Evolutionary conservation across 2,113 vertebrate species (phyloP).

Genomic region (Eleginops maclovinus): DNA sequence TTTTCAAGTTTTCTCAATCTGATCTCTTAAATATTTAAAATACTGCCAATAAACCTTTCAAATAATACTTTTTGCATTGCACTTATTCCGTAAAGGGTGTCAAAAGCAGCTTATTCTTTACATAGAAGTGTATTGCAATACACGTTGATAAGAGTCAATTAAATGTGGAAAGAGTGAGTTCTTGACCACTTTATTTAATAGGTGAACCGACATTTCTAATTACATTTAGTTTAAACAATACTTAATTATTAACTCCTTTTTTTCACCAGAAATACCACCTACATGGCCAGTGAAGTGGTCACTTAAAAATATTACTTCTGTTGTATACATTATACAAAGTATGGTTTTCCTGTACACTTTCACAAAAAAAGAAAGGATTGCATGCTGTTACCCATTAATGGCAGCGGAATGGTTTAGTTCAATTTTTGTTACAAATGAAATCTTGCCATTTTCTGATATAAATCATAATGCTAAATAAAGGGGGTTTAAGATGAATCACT

Average conservation of each 20-base stretch:
- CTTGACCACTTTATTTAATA: too few relatives aligned
- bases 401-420: not conserved
- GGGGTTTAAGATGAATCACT: not conserved
- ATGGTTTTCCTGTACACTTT: too few relatives aligned
- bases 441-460: not conserved
- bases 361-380: too few relatives aligned
- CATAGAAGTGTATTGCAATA: not conserved
- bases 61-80: conserved; percentile 34
- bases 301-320: not conserved
- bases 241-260: not conserved
- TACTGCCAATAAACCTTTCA: conserved; percentile 69
- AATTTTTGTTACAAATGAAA: not conserved
- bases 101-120: not conserved
- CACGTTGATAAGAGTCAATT: not conserved
- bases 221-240: not conserved
- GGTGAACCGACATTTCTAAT: too few relatives aligned
- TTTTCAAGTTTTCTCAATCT: conserved; percentile 37
- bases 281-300: not conserved
- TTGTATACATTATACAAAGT: not conserved
- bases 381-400: too few relatives aligned
- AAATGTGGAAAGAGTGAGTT: not conserved
- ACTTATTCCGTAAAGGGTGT: not conserved
- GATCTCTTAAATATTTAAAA: conserved; percentile 45
- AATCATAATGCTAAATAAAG: not conserved
- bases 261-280: not conserved